These are phyloP conservation scores for Pempheris klunzingeri DNA, from an alignment of 2,797 vertebrate species.

Conservation along the genomic window DNA sequence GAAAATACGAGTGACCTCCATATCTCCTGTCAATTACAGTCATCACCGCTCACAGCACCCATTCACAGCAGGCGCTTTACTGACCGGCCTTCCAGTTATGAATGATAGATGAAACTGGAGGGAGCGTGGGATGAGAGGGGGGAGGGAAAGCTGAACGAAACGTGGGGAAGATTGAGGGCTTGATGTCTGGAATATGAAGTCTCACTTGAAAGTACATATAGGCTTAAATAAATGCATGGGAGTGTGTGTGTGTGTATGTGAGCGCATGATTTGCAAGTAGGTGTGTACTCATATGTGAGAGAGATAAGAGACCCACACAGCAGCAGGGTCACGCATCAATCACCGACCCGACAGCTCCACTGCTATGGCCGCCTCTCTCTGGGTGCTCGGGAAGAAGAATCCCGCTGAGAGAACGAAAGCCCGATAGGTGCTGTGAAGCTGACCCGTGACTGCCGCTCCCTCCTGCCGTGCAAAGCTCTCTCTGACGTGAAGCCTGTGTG, in stretches of 20 bases:
- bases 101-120: constrained; percentile 62
- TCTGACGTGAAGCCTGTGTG: not conserved
- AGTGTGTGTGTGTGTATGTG: not conserved
- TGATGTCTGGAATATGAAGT: constrained; percentile 29
- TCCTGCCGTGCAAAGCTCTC: not conserved
- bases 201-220: too few species aligned
- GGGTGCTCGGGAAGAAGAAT: constrained; percentile 7
- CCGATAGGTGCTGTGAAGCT: constrained; percentile 12
- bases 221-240: too few species aligned
- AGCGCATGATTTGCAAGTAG: not conserved
- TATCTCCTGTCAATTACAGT: constrained; percentile 51
- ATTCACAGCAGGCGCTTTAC: constrained; percentile 35
- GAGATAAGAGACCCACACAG: not conserved
- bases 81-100: constrained; percentile 46
- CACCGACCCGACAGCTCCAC: constrained; percentile 20
- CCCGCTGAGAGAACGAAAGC: constrained; percentile 17
- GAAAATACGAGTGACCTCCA: constrained; percentile 58
- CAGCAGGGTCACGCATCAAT: constrained; percentile 50
- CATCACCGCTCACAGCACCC: constrained; percentile 44
- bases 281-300: not conserved
- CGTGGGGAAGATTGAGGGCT: not conserved
- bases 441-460: not conserved
- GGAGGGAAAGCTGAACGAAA: not conserved
- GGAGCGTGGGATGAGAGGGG: constrained; percentile 11
- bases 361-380: constrained; percentile 18